A percentile compares a stretch with the other conserved stretches of the same genome.
phyloP scores from a whole-genome alignment of 1,140 invertebrate genomes.

The Drosophila yakuba region DNA sequence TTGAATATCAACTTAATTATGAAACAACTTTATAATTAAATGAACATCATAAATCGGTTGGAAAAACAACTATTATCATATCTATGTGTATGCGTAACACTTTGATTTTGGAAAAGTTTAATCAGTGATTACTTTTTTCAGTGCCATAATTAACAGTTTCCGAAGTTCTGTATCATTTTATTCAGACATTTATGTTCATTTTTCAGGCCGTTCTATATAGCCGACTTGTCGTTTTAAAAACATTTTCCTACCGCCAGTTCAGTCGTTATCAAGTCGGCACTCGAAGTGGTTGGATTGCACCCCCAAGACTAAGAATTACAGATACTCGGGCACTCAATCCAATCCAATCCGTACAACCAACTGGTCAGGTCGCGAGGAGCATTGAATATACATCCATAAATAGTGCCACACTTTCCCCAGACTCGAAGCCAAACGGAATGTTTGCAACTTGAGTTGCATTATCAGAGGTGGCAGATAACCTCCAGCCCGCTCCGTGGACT shows the following conservation, averaged over 20 bases:
- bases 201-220: conserved; percentile 40
- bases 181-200: conserved; percentile 25
- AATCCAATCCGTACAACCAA: conserved; percentile 1
- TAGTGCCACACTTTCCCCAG: conserved; percentile 6
- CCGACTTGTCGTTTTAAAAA: conserved; percentile 40
- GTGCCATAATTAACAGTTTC: conserved; percentile 39
- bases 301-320: conserved; percentile 9
- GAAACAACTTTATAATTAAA: too few relatives aligned
- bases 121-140: conserved; percentile 23
- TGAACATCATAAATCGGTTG: too few relatives aligned
- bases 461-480: conserved; percentile 56
- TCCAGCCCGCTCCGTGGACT: conserved; percentile 25
- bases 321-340: conserved; percentile 1
- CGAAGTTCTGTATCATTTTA: conserved; percentile 51
- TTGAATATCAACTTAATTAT: too few relatives aligned
- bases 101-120: neutral
- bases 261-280: conserved; percentile 76
- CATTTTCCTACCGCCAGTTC: conserved; percentile 35
- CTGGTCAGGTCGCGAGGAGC: conserved; percentile 2
- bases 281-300: conserved; percentile 45
- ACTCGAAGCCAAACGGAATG: conserved; percentile 1
- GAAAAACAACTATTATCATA: too few relatives aligned
- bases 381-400: conserved; percentile 15
- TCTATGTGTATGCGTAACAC: too few relatives aligned
- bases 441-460: conserved; percentile 21